phyloP scores from a whole-genome alignment of 2,797 vertebrate species.

The Bufotes viridis region DNA sequence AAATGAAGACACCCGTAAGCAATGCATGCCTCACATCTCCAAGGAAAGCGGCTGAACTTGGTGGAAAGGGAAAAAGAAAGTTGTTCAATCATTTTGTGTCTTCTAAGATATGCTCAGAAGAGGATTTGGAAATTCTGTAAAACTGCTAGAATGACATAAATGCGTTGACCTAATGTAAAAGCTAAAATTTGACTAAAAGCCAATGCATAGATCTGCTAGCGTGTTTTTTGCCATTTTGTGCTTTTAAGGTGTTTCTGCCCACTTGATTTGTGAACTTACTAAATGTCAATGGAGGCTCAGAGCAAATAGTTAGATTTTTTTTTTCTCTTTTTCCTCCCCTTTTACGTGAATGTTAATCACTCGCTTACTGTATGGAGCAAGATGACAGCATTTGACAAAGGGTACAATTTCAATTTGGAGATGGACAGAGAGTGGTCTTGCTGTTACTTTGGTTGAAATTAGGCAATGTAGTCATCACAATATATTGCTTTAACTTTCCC shows the following conservation, averaged over 20 bases:
- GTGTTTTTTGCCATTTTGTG: constrained; percentile 3
- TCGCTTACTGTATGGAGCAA: neutral
- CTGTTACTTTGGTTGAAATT: neutral
- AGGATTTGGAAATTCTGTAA: neutral
- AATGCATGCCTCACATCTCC: neutral
- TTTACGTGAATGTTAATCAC: constrained; percentile 8
- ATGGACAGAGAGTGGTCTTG: neutral
- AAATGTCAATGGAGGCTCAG: neutral
- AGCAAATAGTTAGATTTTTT: neutral
- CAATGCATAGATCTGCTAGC: neutral
- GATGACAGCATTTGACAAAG: neutral
- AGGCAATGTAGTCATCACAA: neutral
- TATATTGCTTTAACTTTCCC: neutral
- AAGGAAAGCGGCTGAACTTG: constrained; percentile 24
- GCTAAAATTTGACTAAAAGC: constrained; percentile 22
- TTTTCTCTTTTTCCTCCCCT: neutral
- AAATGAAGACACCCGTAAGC: neutral
- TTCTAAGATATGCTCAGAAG: constrained; percentile 12
- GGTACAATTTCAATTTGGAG: neutral
- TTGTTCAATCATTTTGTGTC: constrained; percentile 13
- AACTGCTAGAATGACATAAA: neutral
- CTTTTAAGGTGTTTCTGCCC: constrained; percentile 7
- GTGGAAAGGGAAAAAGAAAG: neutral
- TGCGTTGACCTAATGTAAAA: constrained; percentile 10
- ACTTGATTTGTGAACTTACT: constrained; percentile 8